phyloP scores from a whole-genome alignment of 2,888 invertebrate genomes.

The Phragmatobia fuliginosa region DNA sequence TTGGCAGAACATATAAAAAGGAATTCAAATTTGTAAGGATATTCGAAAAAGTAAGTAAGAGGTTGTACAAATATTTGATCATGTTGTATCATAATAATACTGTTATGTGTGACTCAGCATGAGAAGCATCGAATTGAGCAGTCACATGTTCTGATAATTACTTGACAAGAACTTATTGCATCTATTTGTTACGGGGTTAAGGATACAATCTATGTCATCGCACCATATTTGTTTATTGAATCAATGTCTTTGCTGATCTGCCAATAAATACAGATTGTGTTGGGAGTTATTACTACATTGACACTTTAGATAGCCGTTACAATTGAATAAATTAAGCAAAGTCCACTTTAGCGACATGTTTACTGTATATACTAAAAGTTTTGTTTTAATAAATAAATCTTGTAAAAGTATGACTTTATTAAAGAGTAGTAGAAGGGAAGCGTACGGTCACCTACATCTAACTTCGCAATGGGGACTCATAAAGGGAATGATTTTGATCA shows the following conservation, averaged over 20 bases:
- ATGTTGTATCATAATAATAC: conserved; percentile 36
- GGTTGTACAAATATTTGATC: conserved; percentile 24
- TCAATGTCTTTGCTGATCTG: not conserved
- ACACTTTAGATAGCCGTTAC: conserved; percentile 4
- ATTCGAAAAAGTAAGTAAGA: not conserved
- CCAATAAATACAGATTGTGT: conserved; percentile 12
- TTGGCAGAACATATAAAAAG: not conserved
- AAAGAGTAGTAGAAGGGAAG: not conserved
- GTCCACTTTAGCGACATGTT: not conserved
- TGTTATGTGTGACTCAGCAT: conserved; percentile 54
- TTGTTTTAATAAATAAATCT: no score
- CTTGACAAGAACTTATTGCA: conserved; percentile 69
- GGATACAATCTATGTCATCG: not conserved
- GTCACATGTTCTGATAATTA: conserved; percentile 69
- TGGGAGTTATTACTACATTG: conserved; percentile 6
- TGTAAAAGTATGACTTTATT: not conserved
- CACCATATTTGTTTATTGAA: not conserved
- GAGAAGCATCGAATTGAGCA: conserved; percentile 64
- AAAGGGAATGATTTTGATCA: no score
- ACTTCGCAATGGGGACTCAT: no score
- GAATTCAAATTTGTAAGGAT: not conserved
- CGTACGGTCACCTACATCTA: no score
- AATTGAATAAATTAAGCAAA: conserved; percentile 13
- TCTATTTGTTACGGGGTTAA: conserved; percentile 55
- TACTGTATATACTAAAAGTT: not conserved